Percentiles rank a stretch among this genome's conserved stretches.
Conservation (phyloP, 2,888 invertebrate genomes). For the Drosophila histrio region DNA sequence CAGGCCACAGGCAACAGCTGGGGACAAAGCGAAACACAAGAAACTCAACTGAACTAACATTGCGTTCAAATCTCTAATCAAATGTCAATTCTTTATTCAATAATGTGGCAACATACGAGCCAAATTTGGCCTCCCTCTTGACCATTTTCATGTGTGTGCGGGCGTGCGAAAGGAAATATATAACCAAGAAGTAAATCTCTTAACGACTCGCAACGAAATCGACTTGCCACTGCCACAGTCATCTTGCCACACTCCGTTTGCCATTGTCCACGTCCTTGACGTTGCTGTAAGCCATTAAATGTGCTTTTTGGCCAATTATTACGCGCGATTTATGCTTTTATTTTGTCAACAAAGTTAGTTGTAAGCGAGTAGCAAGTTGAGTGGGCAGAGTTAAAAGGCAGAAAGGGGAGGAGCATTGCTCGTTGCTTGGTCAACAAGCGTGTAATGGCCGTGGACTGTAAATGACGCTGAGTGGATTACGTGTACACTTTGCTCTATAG, state of each 20-base stretch:
- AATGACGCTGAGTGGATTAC: constrained; percentile 49
- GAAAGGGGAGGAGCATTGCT: constrained; percentile 7
- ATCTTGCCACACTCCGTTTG: constrained; percentile 14
- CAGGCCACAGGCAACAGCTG: constrained; percentile 6
- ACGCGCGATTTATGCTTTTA: constrained; percentile 80
- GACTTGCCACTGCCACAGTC: constrained; percentile 6
- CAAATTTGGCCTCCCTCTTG: constrained; percentile 24
- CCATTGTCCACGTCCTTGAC: constrained; percentile 51
- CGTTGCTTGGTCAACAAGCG: constrained; percentile 61
- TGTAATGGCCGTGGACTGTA: constrained; percentile 42
- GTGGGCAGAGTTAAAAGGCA: not conserved
- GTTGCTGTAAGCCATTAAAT: constrained; percentile 69
- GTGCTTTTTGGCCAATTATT: constrained; percentile 77
- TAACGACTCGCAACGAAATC: constrained; percentile 54
- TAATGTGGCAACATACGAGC: constrained; percentile 63
- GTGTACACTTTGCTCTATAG: not conserved
- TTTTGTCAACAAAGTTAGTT: constrained; percentile 72
- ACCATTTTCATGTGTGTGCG: constrained; percentile 34
- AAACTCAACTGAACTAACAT: constrained; percentile 8
- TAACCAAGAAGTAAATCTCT: constrained; percentile 67
- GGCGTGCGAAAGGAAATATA: constrained; percentile 58
- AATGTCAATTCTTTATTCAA: constrained; percentile 78
- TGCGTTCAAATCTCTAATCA: constrained; percentile 68
- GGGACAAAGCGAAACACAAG: not conserved
- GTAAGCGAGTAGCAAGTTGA: not conserved